These are phyloP conservation scores for Trachops cirrhosus DNA, from an alignment of 2,797 vertebrate genomes.

Conservation along the genomic window DNA sequence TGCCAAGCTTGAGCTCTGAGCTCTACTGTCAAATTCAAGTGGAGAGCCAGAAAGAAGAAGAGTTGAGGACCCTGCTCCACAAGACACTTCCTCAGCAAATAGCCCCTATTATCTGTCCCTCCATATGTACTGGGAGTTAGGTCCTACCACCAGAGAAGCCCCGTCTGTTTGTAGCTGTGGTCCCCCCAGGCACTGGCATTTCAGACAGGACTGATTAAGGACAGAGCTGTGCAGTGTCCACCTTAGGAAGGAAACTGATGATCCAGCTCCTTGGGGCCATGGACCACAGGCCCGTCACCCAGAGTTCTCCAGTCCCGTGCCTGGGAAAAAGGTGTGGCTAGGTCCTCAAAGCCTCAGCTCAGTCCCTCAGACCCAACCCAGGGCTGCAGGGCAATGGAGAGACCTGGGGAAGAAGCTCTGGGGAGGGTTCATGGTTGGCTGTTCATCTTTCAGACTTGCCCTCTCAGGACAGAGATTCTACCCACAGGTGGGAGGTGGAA, in stretches of 20 bases:
- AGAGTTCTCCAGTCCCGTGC: neutral
- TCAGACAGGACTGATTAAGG: too few species aligned
- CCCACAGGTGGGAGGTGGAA: neutral
- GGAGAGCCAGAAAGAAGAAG: too few species aligned
- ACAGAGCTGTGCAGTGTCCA: neutral
- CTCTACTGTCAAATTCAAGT: neutral
- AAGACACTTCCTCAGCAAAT: too few species aligned
- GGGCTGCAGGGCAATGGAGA: neutral
- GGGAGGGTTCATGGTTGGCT: fast-evolving
- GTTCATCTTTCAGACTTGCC: neutral
- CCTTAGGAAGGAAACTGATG: too few species aligned
- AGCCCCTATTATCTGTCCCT: neutral
- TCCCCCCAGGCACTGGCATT: too few species aligned
- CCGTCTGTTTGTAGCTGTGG: too few species aligned
- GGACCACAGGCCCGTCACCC: neutral
- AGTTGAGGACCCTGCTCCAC: too few species aligned
- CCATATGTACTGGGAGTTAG: neutral
- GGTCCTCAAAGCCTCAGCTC: neutral
- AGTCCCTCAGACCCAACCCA: neutral
- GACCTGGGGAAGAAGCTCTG: neutral
- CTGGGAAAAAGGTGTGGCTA: neutral
- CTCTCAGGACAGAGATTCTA: neutral
- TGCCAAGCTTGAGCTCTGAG: neutral
- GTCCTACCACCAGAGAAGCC: too few species aligned
- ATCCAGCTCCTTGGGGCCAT: too few species aligned